Conservation (phyloP, 2,113 vertebrate species). For the Phaethornis superciliosus region DNA sequence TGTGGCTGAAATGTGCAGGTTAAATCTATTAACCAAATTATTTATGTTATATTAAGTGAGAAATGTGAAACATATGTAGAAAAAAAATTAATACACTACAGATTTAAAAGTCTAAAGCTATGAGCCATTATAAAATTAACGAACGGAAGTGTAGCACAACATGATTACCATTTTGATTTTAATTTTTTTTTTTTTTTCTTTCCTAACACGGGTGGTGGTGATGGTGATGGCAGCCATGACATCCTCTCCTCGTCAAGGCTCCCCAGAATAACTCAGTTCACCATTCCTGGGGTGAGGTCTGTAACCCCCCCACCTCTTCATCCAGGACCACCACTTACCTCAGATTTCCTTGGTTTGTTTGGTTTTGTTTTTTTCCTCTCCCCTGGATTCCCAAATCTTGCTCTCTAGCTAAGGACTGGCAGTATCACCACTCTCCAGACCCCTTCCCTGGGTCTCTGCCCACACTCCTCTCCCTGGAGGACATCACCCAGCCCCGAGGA, state of each 20-base stretch:
- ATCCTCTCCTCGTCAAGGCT: not conserved
- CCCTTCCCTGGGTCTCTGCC: not conserved
- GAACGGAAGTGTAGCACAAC: slow-evolving; percentile 74
- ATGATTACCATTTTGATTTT: slow-evolving; percentile 42
- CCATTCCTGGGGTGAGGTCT: not conserved
- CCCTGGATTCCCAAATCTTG: not conserved
- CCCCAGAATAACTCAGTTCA: not conserved
- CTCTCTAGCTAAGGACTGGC: not conserved
- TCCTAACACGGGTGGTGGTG: slow-evolving; percentile 11
- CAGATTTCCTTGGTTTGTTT: not conserved
- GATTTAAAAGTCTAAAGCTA: slow-evolving; percentile 81
- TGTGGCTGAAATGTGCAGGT: slow-evolving; percentile 84
- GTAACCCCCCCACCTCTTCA: not conserved
- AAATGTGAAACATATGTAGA: slow-evolving; percentile 82
- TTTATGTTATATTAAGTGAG: slow-evolving; percentile 85
- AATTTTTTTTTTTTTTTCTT: not conserved
- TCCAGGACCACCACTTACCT: slow-evolving; percentile 22
- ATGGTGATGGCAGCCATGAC: not conserved
- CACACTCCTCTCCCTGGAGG: not conserved
- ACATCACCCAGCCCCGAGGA: slow-evolving; percentile 26
- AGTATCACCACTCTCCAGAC: not conserved
- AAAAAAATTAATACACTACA: slow-evolving; percentile 77
- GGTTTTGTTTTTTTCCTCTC: too few relatives aligned
- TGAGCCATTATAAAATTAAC: slow-evolving; percentile 77
- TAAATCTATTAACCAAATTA: slow-evolving; percentile 87